phyloP scores from a whole-genome alignment of 2,797 vertebrate genomes.

The Clarias fuscus region DNA sequence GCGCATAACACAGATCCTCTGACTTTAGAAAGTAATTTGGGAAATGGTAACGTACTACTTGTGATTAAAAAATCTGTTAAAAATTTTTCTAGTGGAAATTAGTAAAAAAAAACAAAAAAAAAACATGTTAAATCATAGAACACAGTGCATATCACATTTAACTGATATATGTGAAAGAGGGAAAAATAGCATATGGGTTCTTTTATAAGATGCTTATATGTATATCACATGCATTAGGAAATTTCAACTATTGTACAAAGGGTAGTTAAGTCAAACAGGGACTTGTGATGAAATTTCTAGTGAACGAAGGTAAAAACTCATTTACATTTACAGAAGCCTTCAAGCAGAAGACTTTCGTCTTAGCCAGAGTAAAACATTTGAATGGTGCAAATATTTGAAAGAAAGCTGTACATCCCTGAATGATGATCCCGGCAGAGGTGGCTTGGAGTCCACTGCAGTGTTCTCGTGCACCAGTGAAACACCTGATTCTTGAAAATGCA shows the following conservation, averaged over 20 bases:
- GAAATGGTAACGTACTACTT: background rate
- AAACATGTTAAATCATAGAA: background rate
- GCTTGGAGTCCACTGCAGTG: too few relatives aligned
- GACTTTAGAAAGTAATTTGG: conserved; percentile 5
- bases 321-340: too few relatives aligned
- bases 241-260: background rate
- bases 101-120: background rate
- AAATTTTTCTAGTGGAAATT: background rate
- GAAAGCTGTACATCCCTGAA: too few relatives aligned
- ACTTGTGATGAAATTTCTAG: too few relatives aligned
- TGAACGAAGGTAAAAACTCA: too few relatives aligned
- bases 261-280: too few relatives aligned
- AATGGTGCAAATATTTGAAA: too few relatives aligned
- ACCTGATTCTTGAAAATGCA: too few relatives aligned
- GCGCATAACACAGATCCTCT: background rate
- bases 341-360: too few relatives aligned
- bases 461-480: too few relatives aligned
- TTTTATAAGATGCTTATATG: background rate
- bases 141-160: background rate
- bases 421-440: too few relatives aligned
- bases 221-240: background rate
- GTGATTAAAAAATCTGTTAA: conserved; percentile 6
- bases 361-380: too few relatives aligned
- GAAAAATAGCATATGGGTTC: background rate
- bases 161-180: background rate